Evolutionary conservation across 2,888 invertebrate species (phyloP).

Genomic region (Augochlorella aurata): DNA sequence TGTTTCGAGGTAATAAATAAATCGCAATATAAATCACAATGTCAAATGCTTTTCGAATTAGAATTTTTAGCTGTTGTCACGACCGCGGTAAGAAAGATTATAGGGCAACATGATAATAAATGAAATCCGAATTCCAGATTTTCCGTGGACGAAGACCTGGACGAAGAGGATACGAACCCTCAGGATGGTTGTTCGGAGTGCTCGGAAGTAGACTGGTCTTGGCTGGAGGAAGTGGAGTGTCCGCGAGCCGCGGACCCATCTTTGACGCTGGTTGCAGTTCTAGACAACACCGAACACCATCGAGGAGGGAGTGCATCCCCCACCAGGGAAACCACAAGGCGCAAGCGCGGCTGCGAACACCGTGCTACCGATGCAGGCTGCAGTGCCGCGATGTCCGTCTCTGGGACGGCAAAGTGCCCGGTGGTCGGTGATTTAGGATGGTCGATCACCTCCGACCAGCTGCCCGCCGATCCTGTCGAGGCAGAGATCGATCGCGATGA

Average conservation of each 20-base stretch:
- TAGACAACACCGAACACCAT: constrained; percentile 37
- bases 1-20: constrained; percentile 55
- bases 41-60: background rate
- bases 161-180: background rate
- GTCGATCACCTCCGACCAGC: constrained; percentile 42
- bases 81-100: too few species aligned
- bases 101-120: too few species aligned
- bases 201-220: constrained; percentile 81
- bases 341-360: constrained; percentile 71
- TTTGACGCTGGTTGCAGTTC: constrained; percentile 54
- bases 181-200: constrained; percentile 67
- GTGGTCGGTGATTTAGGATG: constrained; percentile 50
- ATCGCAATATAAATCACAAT: too few species aligned
- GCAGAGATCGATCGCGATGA: constrained; percentile 24
- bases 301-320: constrained; percentile 69
- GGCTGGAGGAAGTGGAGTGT: constrained; percentile 79
- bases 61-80: too few species aligned
- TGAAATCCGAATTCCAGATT: background rate
- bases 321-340: constrained; percentile 59
- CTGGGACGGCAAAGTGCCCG: constrained; percentile 76
- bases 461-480: constrained; percentile 28
- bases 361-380: constrained; percentile 68
- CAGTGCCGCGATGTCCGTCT: constrained; percentile 81
- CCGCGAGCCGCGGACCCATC: constrained; percentile 66
- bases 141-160: constrained; percentile 23